phyloP scores from a whole-genome alignment of 2,797 vertebrate genomes.

The Onychomys arenicola region DNA sequence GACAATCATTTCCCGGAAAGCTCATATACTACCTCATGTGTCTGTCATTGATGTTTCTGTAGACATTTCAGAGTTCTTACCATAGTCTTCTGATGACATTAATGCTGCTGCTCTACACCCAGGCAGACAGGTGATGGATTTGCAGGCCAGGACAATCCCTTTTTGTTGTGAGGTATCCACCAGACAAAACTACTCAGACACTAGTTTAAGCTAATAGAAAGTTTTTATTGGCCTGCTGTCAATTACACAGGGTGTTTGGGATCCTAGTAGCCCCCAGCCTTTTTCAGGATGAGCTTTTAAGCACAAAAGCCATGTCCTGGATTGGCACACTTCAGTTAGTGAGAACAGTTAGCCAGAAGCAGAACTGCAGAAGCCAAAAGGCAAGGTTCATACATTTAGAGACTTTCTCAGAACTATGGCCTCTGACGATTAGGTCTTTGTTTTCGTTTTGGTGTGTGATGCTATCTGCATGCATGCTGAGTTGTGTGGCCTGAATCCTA shows the following conservation, averaged over 20 bases:
- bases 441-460: no score
- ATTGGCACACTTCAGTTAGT: background rate
- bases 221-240: background rate
- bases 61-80: no score
- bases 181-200: background rate
- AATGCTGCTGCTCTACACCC: background rate
- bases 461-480: background rate
- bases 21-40: background rate
- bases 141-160: background rate
- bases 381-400: background rate
- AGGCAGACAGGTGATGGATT: background rate
- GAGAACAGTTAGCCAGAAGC: background rate
- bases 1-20: background rate
- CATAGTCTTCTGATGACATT: fast-evolving
- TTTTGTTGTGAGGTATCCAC: background rate
- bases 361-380: no score
- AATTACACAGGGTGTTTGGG: background rate
- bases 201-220: background rate
- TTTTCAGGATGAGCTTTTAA: background rate
- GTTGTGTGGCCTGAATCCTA: background rate
- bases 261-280: background rate
- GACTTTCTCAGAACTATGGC: background rate
- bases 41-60: background rate
- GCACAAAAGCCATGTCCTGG: background rate
- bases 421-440: background rate